Conservation (phyloP, 2,113 vertebrate genomes). For the Tragelaphus buxtoni region DNA sequence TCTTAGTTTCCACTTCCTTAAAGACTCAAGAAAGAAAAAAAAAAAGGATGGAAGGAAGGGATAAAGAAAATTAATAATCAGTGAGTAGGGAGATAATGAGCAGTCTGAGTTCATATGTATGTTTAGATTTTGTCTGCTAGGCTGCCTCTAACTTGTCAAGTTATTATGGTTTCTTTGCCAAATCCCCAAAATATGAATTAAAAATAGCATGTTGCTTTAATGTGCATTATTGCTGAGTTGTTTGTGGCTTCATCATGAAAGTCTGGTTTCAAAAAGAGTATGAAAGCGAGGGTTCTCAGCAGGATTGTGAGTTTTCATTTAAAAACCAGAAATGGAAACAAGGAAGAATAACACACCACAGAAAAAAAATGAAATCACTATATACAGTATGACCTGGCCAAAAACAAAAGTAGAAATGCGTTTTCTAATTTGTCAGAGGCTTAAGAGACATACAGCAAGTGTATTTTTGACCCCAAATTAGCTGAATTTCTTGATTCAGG, state of each 20-base stretch:
- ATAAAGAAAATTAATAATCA: neutral
- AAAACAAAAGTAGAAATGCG: neutral
- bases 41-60: fast-evolving
- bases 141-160: neutral
- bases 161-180: slow-evolving; percentile 30
- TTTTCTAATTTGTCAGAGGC: slow-evolving; percentile 18
- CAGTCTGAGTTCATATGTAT: neutral
- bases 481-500: slow-evolving; percentile 34
- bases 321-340: slow-evolving; percentile 63
- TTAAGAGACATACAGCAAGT: neutral
- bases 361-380: slow-evolving; percentile 40
- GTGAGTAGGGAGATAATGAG: neutral
- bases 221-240: slow-evolving; percentile 21
- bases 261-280: slow-evolving; percentile 53
- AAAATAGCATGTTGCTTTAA: slow-evolving; percentile 38
- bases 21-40: neutral
- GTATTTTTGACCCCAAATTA: neutral
- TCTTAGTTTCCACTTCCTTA: slow-evolving; percentile 27
- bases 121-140: slow-evolving; percentile 29
- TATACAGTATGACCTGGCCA: neutral
- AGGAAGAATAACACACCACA: slow-evolving; percentile 32
- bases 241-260: slow-evolving; percentile 56
- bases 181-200: slow-evolving; percentile 11
- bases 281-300: slow-evolving; percentile 44
- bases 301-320: slow-evolving; percentile 38